phyloP scores from a whole-genome alignment of 92 coral and sea anemone species.

The Montipora capitata region DNA sequence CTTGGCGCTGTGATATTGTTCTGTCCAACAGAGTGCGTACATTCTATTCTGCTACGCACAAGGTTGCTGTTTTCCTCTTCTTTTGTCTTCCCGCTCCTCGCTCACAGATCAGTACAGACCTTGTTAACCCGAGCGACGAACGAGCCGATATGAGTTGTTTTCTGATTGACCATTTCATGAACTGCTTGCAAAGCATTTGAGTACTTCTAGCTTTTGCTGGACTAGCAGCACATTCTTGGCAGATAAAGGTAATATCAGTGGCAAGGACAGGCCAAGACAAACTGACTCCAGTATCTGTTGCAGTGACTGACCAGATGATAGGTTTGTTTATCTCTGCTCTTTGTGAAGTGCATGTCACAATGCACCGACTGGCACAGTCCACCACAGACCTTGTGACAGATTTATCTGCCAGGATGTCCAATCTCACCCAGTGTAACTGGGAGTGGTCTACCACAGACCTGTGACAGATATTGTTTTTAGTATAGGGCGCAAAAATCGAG shows the following conservation, averaged over 20 bases:
- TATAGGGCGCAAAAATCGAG: background rate
- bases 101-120: conserved; percentile 1
- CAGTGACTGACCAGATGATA: conserved; percentile 54
- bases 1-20: background rate
- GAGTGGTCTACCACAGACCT: conserved; percentile 24
- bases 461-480: background rate
- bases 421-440: conserved; percentile 35
- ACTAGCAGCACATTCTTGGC: background rate
- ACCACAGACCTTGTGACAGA: conserved; percentile 6
- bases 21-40: conserved; percentile 38
- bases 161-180: too few species aligned
- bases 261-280: conserved; percentile 46
- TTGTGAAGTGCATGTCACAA: conserved; percentile 20
- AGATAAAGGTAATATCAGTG: conserved; percentile 20
- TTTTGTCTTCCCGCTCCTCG: background rate
- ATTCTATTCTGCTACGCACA: conserved; percentile 42
- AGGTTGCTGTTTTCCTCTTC: conserved; percentile 23
- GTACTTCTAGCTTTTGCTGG: conserved; percentile 13
- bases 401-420: conserved; percentile 50
- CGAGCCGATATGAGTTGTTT: background rate
- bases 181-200: conserved; percentile 9
- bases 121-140: background rate
- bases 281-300: conserved; percentile 31
- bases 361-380: background rate
- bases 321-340: conserved; percentile 59